phyloP scores from a whole-genome alignment of 2,113 vertebrate species.

The Perognathus longimembris region DNA sequence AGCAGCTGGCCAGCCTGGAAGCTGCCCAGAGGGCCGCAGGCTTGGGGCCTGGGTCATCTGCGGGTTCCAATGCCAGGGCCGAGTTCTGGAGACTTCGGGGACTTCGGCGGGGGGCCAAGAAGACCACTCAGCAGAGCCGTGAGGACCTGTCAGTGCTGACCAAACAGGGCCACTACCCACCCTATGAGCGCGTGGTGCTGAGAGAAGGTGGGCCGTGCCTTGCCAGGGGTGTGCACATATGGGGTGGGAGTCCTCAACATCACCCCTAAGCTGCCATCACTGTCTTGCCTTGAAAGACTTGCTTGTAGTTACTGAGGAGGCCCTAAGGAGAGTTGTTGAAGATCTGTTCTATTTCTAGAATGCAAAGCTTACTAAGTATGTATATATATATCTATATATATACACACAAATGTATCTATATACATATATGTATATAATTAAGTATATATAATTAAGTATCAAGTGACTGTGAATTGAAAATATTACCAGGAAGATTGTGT shows the following conservation, averaged over 20 bases:
- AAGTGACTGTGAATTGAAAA: too few species aligned
- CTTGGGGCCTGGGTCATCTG: constrained; percentile 72
- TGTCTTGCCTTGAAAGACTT: too few species aligned
- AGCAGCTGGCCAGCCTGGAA: constrained; percentile 93
- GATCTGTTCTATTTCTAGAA: not conserved
- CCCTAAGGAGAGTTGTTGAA: not conserved
- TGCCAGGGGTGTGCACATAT: accelerated
- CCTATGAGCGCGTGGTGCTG: constrained; percentile 94
- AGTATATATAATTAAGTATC: too few species aligned
- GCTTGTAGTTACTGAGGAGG: not conserved
- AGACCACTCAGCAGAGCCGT: constrained; percentile 88
- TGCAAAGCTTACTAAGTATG: too few species aligned
- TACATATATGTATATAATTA: too few species aligned
- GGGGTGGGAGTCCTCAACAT: accelerated
- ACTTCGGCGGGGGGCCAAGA: constrained; percentile 94
- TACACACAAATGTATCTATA: too few species aligned
- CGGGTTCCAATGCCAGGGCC: constrained; percentile 87
- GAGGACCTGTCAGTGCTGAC: constrained; percentile 96
- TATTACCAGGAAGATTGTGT: too few species aligned
- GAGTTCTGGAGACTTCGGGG: constrained; percentile 99
- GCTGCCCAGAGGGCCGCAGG: constrained; percentile 85
- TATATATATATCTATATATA: too few species aligned
- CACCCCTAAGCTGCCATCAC: not conserved
- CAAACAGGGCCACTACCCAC: constrained; percentile 95
- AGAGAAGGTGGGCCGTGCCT: constrained; percentile 90